A percentile compares a stretch with the other conserved stretches of the same genome.
Conservation (phyloP, 2,113 vertebrate species). For the Illadopsis cleaveri region DNA sequence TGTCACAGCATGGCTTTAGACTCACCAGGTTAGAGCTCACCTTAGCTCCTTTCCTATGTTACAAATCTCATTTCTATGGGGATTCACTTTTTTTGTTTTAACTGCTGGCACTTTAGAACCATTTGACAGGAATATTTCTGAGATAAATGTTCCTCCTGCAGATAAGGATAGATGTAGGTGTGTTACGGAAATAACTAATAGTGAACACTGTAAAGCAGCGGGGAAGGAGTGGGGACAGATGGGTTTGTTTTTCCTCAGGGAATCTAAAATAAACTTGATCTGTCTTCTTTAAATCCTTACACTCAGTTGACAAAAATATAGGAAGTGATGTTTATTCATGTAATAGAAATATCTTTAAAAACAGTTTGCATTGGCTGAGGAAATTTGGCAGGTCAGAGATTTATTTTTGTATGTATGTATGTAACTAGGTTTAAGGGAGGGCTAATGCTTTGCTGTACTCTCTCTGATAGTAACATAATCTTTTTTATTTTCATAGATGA, state of each 20-base stretch:
- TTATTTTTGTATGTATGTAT: slow-evolving; percentile 28
- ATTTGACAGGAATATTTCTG: neutral
- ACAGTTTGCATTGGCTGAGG: neutral
- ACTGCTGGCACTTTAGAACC: neutral
- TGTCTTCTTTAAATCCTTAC: slow-evolving; percentile 54
- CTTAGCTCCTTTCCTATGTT: neutral
- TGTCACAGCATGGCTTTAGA: neutral
- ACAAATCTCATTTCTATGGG: neutral
- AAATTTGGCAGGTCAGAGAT: slow-evolving; percentile 12
- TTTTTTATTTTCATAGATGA: slow-evolving; percentile 45
- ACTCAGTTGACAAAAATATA: neutral
- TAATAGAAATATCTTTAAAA: slow-evolving; percentile 1
- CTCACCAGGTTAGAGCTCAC: neutral
- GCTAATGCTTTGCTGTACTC: neutral
- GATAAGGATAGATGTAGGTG: slow-evolving; percentile 21
- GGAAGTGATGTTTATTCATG: slow-evolving; percentile 26
- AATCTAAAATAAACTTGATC: slow-evolving; percentile 60
- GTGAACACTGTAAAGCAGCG: neutral
- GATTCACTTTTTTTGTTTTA: neutral
- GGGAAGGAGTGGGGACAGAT: slow-evolving; percentile 45
- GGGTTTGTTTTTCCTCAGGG: slow-evolving; percentile 53
- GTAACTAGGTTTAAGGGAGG: slow-evolving; percentile 24
- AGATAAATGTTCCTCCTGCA: slow-evolving; percentile 10
- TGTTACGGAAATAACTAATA: slow-evolving; percentile 40
- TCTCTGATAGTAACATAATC: slow-evolving; percentile 33